Evolutionary conservation across 2,888 invertebrate genomes (phyloP), one percentile per base, ranked within the genome.

Genomic region (Melipona beecheii): DNA sequence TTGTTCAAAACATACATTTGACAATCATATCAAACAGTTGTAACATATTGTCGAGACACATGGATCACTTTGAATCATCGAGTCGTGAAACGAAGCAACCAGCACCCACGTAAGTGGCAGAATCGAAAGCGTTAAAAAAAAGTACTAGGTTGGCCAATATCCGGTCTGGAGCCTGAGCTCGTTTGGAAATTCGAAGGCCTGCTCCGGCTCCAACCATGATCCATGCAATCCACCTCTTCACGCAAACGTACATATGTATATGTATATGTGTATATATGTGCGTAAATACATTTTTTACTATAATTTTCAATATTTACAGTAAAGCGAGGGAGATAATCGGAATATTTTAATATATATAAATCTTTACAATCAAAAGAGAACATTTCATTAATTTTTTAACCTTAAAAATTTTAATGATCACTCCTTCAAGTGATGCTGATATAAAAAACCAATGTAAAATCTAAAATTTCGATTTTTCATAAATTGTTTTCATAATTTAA

Each of bases 161-260:
- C 91, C 91, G 91, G 87, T 85, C 86, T 84, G 85, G 76, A 73
- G 81, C 68, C 58, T 58, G 80, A 83, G 86, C 88, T 83, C 87
- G 87, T 90, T 91, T 90, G 89, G 90, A 89, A 91, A 92, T 91
- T 90, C 86, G 90, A 92, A 90, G 91, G 90, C 77, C 88, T 91
- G 87, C 84, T 76, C 83, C 50, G 86, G 81, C 87, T 90, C 87
- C 78, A 81, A 75, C 84, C 43, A 68, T 84, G 88, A 89, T 88
- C 85, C 86, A 90, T 90, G 90, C 90, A 86, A 90, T 90, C 89
- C 83, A 75, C 82, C 64, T 69, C 68, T 75, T 65, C 65, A 15
- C 31, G n/a, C 31, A 50, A 36, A 19, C 54, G 66, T 60, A 15
- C 73, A 58, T 36, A 71, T 50, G 54, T 27, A 3, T 2, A 36